Conservation (phyloP, 2,888 invertebrate genomes). For the Nomada fabriciana region DNA sequence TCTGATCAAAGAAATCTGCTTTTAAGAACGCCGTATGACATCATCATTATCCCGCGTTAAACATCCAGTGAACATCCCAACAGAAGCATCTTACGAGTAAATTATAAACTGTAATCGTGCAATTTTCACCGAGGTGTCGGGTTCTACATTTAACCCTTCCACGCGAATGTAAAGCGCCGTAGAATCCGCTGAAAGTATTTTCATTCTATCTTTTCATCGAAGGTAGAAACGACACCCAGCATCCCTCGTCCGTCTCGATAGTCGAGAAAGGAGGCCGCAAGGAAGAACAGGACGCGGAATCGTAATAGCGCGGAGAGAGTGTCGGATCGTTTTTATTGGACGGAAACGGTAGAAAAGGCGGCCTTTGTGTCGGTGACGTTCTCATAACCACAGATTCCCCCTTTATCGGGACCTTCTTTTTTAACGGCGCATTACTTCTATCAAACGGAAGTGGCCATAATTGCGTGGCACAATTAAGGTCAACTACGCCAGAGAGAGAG, state of each 20-base stretch:
- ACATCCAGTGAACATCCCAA: no score
- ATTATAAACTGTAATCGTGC: conserved; percentile 28
- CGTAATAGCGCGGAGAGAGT: conserved; percentile 15
- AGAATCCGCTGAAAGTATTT: neutral
- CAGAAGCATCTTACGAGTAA: neutral
- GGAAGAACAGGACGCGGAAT: neutral
- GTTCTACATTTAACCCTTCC: neutral
- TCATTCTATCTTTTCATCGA: neutral
- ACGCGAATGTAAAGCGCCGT: neutral
- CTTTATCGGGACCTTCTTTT: conserved; percentile 52
- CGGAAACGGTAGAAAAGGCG: conserved; percentile 1
- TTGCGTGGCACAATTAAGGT: conserved; percentile 64
- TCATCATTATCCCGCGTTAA: no score
- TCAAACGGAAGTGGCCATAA: conserved; percentile 65
- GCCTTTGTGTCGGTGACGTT: conserved; percentile 66
- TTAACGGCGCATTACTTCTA: conserved; percentile 55
- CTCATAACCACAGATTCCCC: conserved; percentile 61
- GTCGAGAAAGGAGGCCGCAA: neutral
- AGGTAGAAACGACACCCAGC: neutral
- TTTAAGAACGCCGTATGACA: no score
- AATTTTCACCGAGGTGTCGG: conserved; percentile 8
- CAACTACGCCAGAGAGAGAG: neutral
- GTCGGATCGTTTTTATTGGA: conserved; percentile 18
- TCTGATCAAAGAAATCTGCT: no score
- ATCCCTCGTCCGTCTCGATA: neutral